These are phyloP conservation scores for Balanococcus diminutus DNA, from an alignment of 2,888 invertebrate species.

Conservation along the genomic window DNA sequence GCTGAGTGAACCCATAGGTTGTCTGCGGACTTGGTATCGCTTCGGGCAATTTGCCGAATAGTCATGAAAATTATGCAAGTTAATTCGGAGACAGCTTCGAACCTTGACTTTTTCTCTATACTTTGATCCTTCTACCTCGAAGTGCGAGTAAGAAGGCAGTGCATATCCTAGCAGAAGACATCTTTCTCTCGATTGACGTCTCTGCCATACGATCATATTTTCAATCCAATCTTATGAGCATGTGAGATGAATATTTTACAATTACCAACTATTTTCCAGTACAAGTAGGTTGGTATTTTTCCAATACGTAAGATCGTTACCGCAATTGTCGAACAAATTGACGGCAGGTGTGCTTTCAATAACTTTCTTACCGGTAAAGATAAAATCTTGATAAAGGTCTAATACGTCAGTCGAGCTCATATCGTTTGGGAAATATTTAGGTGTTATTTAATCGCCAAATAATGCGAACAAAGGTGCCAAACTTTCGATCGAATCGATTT, in stretches of 20 bases:
- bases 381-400: background rate
- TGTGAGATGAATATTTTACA: background rate
- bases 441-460: background rate
- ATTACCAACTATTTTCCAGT: background rate
- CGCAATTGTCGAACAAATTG: background rate
- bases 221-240: background rate
- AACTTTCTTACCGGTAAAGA: slow-evolving; percentile 9
- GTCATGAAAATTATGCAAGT: slow-evolving; percentile 24
- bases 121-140: slow-evolving; percentile 40
- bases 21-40: background rate
- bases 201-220: background rate
- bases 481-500: background rate
- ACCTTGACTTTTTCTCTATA: slow-evolving; percentile 30
- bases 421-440: background rate
- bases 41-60: slow-evolving; percentile 37
- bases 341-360: background rate
- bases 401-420: background rate
- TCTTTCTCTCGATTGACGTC: background rate
- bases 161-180: background rate
- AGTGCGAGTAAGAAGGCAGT: background rate
- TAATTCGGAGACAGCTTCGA: slow-evolving; percentile 10
- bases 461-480: no score
- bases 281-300: background rate
- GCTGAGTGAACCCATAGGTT: background rate
- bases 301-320: background rate